These are phyloP conservation scores for Pammene aurita DNA, from an alignment of 2,888 invertebrate species.

Conservation along the genomic window DNA sequence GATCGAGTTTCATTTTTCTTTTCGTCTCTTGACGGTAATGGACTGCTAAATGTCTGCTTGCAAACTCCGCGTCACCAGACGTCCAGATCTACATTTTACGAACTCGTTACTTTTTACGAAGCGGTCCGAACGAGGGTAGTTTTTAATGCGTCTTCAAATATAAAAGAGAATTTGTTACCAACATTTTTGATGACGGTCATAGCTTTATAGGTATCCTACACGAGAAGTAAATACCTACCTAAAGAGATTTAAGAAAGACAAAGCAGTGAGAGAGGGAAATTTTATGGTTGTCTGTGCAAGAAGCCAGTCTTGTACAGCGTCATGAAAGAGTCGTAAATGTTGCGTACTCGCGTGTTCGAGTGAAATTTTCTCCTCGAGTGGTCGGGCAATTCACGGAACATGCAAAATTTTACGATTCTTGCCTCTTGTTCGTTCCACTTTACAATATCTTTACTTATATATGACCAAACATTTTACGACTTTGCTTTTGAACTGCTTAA, in stretches of 20 bases:
- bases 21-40: constrained; percentile 54
- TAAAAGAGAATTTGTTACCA: constrained; percentile 17
- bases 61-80: constrained; percentile 36
- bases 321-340: constrained; percentile 78
- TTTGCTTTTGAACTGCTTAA: constrained; percentile 50
- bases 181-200: not conserved
- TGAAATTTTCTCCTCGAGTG: constrained; percentile 72
- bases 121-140: constrained; percentile 14
- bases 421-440: constrained; percentile 53
- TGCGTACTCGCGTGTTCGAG: constrained; percentile 68
- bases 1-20: constrained; percentile 61
- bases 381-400: constrained; percentile 65
- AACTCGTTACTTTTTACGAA: constrained; percentile 35
- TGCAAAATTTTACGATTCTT: constrained; percentile 72
- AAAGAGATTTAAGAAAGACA: constrained; percentile 55
- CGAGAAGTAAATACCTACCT: constrained; percentile 44
- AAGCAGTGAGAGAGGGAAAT: constrained; percentile 58
- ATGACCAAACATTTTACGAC: constrained; percentile 58
- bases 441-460: constrained; percentile 42
- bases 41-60: constrained; percentile 53
- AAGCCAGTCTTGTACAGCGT: constrained; percentile 65
- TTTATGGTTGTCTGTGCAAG: constrained; percentile 67
- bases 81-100: constrained; percentile 40
- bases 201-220: not conserved
- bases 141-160: constrained; percentile 22